Conservation (phyloP, 2,888 invertebrate species). For the Athripsodes cinereus region DNA sequence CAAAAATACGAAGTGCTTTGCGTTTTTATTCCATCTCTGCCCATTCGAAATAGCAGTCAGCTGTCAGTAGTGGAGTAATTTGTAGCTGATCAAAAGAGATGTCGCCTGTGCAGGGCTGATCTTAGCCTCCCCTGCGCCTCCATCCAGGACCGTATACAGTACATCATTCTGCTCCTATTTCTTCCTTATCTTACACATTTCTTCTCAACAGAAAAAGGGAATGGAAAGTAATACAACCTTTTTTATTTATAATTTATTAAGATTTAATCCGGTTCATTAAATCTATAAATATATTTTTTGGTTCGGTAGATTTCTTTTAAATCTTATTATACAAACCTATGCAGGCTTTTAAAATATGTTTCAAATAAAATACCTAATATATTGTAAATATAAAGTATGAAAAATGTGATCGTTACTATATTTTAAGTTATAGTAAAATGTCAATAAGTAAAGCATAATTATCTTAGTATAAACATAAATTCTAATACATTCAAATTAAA, state of each 20-base stretch:
- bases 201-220: background rate
- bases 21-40: constrained; percentile 1
- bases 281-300: background rate
- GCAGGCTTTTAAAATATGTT: too few relatives aligned
- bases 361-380: too few relatives aligned
- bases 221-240: background rate
- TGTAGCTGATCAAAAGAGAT: constrained; percentile 28
- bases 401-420: too few relatives aligned
- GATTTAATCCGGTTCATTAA: background rate
- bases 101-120: constrained; percentile 10
- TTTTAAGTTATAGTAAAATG: too few relatives aligned
- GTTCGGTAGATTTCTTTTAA: too few relatives aligned
- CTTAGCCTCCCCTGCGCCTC: background rate
- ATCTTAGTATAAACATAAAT: too few relatives aligned
- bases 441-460: too few relatives aligned
- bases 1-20: background rate
- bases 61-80: constrained; percentile 27
- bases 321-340: too few relatives aligned
- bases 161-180: constrained; percentile 26
- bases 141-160: constrained; percentile 16
- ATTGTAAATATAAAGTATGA: too few relatives aligned
- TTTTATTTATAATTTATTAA: constrained; percentile 1
- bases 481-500: too few relatives aligned
- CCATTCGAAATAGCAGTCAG: constrained; percentile 25
- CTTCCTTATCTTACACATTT: constrained; percentile 21